Evolutionary conservation across 2,888 invertebrate species (phyloP).

Genomic region (Drosophila meridiana): DNA sequence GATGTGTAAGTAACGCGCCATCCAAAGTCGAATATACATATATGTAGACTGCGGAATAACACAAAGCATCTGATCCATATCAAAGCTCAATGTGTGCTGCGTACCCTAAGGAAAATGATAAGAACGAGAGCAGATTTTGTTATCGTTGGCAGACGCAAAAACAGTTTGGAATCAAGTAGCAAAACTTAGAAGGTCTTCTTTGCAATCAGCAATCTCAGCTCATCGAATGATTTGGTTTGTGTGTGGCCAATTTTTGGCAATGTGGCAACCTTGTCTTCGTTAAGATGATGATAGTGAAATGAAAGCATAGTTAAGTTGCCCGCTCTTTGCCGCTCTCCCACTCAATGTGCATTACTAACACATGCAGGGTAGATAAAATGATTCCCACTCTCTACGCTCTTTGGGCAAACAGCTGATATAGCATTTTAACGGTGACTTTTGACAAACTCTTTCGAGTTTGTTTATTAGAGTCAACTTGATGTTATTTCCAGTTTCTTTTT

Average conservation of each 20-base stretch:
- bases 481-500: neutral
- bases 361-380: constrained; percentile 9
- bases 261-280: constrained; percentile 47
- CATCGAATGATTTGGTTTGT: constrained; percentile 12
- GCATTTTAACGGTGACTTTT: constrained; percentile 11
- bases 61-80: constrained; percentile 36
- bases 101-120: constrained; percentile 31
- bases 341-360: neutral
- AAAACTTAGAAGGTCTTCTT: neutral
- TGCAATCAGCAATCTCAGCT: constrained; percentile 5
- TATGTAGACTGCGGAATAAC: neutral
- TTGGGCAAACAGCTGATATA: constrained; percentile 23
- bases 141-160: constrained; percentile 20
- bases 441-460: neutral
- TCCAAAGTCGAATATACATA: constrained; percentile 44
- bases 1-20: constrained; percentile 70
- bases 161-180: neutral
- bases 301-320: constrained; percentile 26
- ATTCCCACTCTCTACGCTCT: constrained; percentile 4
- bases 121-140: constrained; percentile 31
- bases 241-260: constrained; percentile 12
- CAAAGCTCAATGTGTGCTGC: constrained; percentile 42
- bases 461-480: neutral
- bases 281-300: constrained; percentile 29
- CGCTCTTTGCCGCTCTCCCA: neutral